Evolutionary conservation across 2,113 vertebrate genomes (phyloP).

Genomic region (Podiceps cristatus): DNA sequence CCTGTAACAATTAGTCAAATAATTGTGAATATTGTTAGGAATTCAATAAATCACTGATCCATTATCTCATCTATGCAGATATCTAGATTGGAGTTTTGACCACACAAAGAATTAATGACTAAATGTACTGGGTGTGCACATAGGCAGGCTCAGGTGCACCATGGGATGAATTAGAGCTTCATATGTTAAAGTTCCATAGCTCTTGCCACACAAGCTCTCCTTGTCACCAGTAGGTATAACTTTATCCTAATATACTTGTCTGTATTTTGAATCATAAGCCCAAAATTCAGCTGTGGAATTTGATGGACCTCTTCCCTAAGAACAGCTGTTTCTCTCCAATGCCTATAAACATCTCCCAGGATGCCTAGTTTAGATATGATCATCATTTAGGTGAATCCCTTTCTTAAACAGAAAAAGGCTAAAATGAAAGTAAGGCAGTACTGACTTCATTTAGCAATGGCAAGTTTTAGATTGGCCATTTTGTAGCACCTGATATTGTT

Average conservation of each 20-base stretch:
- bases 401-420: background rate
- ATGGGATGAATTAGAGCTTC: background rate
- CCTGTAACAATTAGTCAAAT: background rate
- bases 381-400: background rate
- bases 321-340: background rate
- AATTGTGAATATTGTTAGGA: background rate
- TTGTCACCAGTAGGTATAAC: background rate
- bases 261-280: background rate
- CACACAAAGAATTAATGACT: background rate
- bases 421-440: background rate
- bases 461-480: background rate
- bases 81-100: background rate
- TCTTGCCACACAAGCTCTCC: background rate
- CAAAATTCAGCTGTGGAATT: background rate
- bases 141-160: background rate
- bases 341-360: background rate
- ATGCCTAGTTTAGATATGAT: background rate
- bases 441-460: background rate
- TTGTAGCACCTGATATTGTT: background rate
- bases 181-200: background rate
- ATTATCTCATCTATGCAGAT: background rate
- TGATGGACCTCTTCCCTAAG: background rate
- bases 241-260: background rate
- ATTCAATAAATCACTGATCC: background rate
- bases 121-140: background rate